Percentiles rank a stretch among this genome's conserved stretches.
These are phyloP conservation scores for Cryptotermes secundus DNA, from an alignment of 1,140 invertebrate species.

Conservation along the genomic window DNA sequence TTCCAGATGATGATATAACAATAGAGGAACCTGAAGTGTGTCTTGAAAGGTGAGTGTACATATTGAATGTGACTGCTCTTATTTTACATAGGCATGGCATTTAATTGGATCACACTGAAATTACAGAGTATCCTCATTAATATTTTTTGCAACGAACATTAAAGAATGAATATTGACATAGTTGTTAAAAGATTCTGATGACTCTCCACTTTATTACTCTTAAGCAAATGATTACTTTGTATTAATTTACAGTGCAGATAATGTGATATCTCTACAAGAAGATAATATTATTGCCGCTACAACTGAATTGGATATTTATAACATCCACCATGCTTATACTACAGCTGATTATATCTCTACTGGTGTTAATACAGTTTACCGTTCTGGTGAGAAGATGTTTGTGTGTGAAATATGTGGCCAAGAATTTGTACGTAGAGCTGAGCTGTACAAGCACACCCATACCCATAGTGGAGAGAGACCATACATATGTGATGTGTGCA, in stretches of 20 bases:
- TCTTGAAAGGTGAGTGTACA: background rate
- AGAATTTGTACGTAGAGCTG: background rate
- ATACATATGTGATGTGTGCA: constrained; percentile 56
- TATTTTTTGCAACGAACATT: too few species aligned
- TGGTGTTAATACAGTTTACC: background rate
- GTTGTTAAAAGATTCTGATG: too few species aligned
- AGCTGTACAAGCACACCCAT: constrained; percentile 18
- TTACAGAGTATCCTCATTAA: too few species aligned
- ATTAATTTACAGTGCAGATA: background rate
- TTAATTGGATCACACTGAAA: too few species aligned
- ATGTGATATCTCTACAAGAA: background rate
- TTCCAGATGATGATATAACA: background rate
- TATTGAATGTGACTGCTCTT: too few species aligned
- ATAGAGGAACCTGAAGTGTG: background rate
- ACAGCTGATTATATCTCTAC: background rate
- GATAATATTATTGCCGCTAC: background rate
- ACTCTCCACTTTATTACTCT: too few species aligned
- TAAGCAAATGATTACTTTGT: too few species aligned
- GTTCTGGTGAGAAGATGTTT: background rate
- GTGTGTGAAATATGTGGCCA: constrained; percentile 25
- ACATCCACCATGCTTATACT: background rate
- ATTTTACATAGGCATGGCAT: too few species aligned
- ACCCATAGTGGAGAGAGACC: constrained; percentile 57
- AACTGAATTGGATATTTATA: background rate
- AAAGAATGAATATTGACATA: too few species aligned